Evolutionary conservation across 2,113 vertebrate genomes (phyloP), one percentile per base, ranked within the genome.

Genomic region (Salvelinus namaycush): DNA sequence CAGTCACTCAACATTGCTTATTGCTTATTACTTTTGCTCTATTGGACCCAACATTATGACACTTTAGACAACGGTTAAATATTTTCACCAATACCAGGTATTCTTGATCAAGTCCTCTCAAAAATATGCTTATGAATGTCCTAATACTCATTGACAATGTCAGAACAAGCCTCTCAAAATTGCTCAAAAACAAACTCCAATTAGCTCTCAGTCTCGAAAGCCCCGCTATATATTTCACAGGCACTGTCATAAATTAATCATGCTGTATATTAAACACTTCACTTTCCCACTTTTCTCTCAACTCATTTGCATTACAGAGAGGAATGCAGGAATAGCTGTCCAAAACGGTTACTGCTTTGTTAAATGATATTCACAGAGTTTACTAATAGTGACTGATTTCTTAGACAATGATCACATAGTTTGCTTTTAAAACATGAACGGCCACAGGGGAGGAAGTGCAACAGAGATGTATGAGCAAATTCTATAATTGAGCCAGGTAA

Each of bases 191-290:
- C 2, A 11, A 49, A 65, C 74, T 64, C 69, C 81, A 83, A 83
- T 84, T 86, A 86, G 73, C 67, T 75, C 70, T 68, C 44, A 78
- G 51, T 68, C 48, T 72, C 69, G 2, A 14, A 83, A 80, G 78
- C 39, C 9, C 22, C 29, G 54, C 59, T 73, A 3, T 62, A 66
- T 57, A 81, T 79, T 83, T 83, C 72, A 70, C 71, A 83, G 84
- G 29, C 44, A 31, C 68, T 34, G 64, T 72, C 76, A 90, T 89
- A 76, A 87, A 90, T 91, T 88, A 92, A 88, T 86, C 82, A 92
- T 84, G 78, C 79, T 75, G 70, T 91, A 82, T 88, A 81, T 86
- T 87, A 87, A 91, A 86, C 76, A 82, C 76, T 73, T 60, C 59
- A 60, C 80, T 78, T 81, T 79, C 80, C 44, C 74, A 78, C 64